Base-by-base conservation (phyloP, 2,797 vertebrate genomes). In the Urocyon cinereoargenteus region DNA sequence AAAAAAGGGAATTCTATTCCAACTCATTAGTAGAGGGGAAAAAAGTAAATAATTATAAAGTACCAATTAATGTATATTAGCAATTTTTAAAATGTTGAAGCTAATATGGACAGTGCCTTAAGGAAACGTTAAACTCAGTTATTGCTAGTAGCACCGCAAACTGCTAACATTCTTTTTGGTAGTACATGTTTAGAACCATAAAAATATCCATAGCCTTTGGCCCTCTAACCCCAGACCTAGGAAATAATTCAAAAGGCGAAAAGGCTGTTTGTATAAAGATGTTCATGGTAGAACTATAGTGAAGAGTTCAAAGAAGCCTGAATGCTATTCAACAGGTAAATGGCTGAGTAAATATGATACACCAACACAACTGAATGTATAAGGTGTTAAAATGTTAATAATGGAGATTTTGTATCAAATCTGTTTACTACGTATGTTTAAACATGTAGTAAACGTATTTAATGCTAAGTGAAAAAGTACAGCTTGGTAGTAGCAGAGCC, bases 241-340 rank as follows among this genome's bases (percentile, higher is more conserved):
- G n/a, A 96, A 92, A 62, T 70, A 51, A 78, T 64, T 92, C 6
- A 57, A 94, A 94, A 94, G 64, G 45, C 19, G 7, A 59, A 90
- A 95, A 79, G 36, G 0, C 24, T 53, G 22, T 90, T 85, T 90
- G 55, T 34, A 51, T 90, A 90, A 95, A 89, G 36, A 78, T 90
- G 34, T 87, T 92, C 10, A 81, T 70, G 18, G 86, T 31, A 94
- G 45, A 86, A 61, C 26, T 68, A 55, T 26, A 49, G 16, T 26
- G 24, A 93, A 86, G 84, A 79, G 40, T 11, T 87, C 77, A 96
- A 96, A 75, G 59, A 84, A 64, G 8, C 40, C n/a, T 85, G 61
- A 77, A 49, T 64, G 3, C n/a, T 26, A 61, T 85, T 21, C 22
- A 70, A 10, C 66, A 94, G 28, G 28, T 21, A 84, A 68, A 90